Base-by-base conservation (phyloP, 2,797 vertebrate species). In the Sphenodon punctatus region DNA sequence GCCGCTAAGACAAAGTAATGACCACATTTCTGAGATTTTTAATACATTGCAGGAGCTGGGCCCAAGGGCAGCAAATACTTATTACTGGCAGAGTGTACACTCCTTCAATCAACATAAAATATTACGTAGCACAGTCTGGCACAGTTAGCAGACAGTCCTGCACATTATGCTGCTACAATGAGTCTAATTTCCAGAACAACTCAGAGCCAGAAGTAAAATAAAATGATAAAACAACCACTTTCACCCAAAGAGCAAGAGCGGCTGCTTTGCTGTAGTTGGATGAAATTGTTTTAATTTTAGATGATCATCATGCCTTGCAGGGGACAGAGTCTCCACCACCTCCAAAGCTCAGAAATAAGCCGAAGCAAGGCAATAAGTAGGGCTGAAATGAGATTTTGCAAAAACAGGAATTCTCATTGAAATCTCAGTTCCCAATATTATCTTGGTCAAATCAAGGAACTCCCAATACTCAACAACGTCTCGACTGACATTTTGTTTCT, bases 1-100 rank as follows among this genome's bases (percentile, higher is more conserved):
- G 5, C 71, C 67, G 68, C 79, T 73, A 85, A 87, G 73, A 88
- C 58, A 89, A 89, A 80, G 58, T 82, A 91, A 91, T 76, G 85
- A 60, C 63, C 76, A 77, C 61, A 10, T 90, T 91, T 78, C 78
- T 80, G 81, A 88, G 66, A 80, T 88, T 65, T 83, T 41, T 72
- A 78, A 85, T 71, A 59, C 71, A 48, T 30, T 82, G 59, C n/a
- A 74, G 61, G 69, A 91, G 32, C 67, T 59, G 17, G 27, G 58
- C 86, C 61, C 75, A 84, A 73, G 64, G 79, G 86, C 79, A 77
- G 55, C 59, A 58, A 73, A 59, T 83, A 74, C 53, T 72, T 87
- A 73, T 66, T 90, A 76, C 30, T 49, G 25, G 48, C 23, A 78
- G 43, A 4, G 5, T 41, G 30, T 48, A 23, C 16, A 25, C 30